Percentiles rank a stretch among this genome's conserved stretches.
Evolutionary conservation across 1,140 invertebrate species (phyloP).

Genomic region (Zaprionus tsacasi): DNA sequence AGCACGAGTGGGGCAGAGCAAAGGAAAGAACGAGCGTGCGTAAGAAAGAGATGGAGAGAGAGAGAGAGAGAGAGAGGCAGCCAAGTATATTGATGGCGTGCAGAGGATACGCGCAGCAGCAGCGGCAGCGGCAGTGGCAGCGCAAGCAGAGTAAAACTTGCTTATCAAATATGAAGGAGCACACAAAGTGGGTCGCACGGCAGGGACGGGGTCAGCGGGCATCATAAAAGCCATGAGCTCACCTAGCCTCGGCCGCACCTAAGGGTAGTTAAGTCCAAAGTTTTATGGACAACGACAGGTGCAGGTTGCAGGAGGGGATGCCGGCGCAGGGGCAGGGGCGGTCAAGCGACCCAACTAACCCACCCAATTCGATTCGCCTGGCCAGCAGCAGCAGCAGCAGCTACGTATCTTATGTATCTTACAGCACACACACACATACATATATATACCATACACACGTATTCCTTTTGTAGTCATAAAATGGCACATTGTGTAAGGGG

Average conservation of each 20-base stretch:
- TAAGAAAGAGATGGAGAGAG: slow-evolving; percentile 10
- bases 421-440: slow-evolving; percentile 24
- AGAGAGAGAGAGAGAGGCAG: slow-evolving; percentile 4
- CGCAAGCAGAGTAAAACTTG: slow-evolving; percentile 53
- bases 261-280: slow-evolving; percentile 76
- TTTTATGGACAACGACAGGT: slow-evolving; percentile 77
- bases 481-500: slow-evolving; percentile 50
- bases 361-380: slow-evolving; percentile 29
- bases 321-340: background rate
- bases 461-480: slow-evolving; percentile 68
- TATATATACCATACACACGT: slow-evolving; percentile 18
- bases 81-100: slow-evolving; percentile 77
- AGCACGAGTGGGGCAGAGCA: background rate
- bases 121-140: slow-evolving; percentile 9
- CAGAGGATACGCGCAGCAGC: slow-evolving; percentile 42
- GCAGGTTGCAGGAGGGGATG: slow-evolving; percentile 19
- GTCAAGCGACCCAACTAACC: slow-evolving; percentile 37
- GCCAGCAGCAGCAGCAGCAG: slow-evolving; percentile 5
- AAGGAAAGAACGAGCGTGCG: slow-evolving; percentile 8
- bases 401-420: slow-evolving; percentile 36
- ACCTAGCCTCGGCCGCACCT: slow-evolving; percentile 54
- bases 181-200: slow-evolving; percentile 62
- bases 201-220: slow-evolving; percentile 16
- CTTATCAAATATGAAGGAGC: slow-evolving; percentile 81
- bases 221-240: slow-evolving; percentile 79